phyloP scores from a whole-genome alignment of 2,113 vertebrate species.

The Heliornis fulica region DNA sequence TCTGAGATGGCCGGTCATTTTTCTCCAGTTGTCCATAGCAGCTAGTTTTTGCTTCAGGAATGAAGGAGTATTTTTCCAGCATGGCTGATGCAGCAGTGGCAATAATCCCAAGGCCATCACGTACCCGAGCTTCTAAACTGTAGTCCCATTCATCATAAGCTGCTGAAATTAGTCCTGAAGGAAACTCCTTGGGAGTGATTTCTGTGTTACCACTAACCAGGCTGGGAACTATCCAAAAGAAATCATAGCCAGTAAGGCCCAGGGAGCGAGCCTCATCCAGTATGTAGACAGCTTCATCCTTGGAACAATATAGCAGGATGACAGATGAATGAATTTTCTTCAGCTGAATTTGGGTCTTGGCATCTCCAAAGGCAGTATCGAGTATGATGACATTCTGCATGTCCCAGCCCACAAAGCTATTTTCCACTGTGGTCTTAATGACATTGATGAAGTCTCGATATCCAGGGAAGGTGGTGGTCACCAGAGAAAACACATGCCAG shows the following conservation, averaged over 20 bases:
- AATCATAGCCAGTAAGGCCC: constrained; percentile 93
- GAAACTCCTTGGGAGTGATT: constrained; percentile 88
- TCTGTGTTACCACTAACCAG: constrained; percentile 90
- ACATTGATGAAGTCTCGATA: constrained; percentile 96
- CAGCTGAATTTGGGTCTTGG: constrained; percentile 89
- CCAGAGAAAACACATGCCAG: constrained; percentile 97
- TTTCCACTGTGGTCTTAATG: constrained; percentile 94
- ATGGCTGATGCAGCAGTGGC: constrained; percentile 91
- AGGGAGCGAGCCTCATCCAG: constrained; percentile 94
- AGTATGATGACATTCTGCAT: constrained; percentile 91
- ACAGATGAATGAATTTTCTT: constrained; percentile 97
- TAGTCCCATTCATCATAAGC: constrained; percentile 99
- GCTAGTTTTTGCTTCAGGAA: constrained; percentile 90
- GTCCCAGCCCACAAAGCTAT: constrained; percentile 99
- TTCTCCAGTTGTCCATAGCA: constrained; percentile 92
- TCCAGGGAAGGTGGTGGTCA: constrained; percentile 96
- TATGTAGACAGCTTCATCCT: constrained; percentile 91
- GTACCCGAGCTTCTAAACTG: constrained; percentile 86
- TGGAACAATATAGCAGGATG: constrained; percentile 94
- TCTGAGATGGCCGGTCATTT: constrained; percentile 84
- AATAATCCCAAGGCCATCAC: constrained; percentile 93
- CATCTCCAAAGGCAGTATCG: constrained; percentile 90
- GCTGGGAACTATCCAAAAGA: constrained; percentile 97
- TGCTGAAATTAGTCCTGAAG: constrained; percentile 92
- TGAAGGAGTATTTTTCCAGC: constrained; percentile 90